Evolutionary conservation across 2,888 invertebrate genomes (phyloP).

Genomic region (Neoitamus cyanurus): DNA sequence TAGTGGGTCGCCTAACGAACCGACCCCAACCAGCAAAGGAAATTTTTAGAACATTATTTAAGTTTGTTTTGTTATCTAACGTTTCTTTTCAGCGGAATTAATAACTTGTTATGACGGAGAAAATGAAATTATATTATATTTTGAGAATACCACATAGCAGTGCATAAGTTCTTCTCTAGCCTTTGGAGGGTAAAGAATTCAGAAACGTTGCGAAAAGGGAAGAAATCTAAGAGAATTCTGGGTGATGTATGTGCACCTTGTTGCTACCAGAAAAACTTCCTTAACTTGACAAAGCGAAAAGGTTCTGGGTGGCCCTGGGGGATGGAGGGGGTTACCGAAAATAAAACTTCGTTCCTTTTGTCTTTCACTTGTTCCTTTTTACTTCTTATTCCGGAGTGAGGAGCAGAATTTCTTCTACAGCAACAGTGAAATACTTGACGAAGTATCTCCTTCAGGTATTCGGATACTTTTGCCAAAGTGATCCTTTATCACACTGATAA

Average conservation of each 20-base stretch:
- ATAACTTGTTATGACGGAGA: background rate
- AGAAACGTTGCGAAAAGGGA: background rate
- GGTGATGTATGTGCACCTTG: slow-evolving; percentile 16
- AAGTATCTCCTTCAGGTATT: slow-evolving; percentile 25
- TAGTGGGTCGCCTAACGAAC: too few species aligned
- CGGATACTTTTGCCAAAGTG: slow-evolving; percentile 10
- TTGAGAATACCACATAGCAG: background rate
- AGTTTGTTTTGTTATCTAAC: too few species aligned
- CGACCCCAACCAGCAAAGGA: too few species aligned
- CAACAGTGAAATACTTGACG: slow-evolving; percentile 22
- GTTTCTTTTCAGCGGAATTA: background rate
- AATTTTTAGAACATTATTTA: too few species aligned
- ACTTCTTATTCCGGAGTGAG: background rate
- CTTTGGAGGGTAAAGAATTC: background rate
- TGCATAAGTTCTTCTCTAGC: background rate
- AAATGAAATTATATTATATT: background rate
- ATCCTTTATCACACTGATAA: slow-evolving; percentile 24
- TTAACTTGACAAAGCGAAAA: slow-evolving; percentile 2
- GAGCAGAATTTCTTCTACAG: background rate
- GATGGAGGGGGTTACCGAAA: background rate
- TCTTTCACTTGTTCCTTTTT: background rate
- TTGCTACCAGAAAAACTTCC: slow-evolving; percentile 9
- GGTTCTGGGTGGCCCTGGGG: background rate
- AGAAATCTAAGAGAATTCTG: background rate
- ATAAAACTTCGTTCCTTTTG: background rate